Conservation (phyloP, 1,140 invertebrate species). For the Drosophila equinoxialis region DNA sequence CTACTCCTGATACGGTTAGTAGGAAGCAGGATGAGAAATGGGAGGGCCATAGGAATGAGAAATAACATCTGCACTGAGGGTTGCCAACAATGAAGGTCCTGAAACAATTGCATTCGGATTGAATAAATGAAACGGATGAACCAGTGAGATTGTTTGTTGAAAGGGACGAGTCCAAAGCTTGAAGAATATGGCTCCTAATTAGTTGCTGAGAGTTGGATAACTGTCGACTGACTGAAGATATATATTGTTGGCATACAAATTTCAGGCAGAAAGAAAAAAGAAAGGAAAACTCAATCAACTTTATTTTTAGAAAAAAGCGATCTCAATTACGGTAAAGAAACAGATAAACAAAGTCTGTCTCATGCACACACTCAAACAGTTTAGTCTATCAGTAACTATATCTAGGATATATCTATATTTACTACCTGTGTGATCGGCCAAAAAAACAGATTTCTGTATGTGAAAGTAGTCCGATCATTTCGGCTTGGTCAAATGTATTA, state of each 20-base stretch:
- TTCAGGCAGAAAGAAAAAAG: not conserved
- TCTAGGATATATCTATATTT: too few relatives aligned
- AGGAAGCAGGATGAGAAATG: too few relatives aligned
- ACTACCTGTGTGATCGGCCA: too few relatives aligned
- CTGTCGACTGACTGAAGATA: not conserved
- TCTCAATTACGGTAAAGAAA: not conserved
- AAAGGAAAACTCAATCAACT: not conserved
- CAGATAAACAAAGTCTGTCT: too few relatives aligned
- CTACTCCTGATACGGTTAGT: too few relatives aligned
- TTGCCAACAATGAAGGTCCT: constrained; percentile 9
- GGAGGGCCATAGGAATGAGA: not conserved
- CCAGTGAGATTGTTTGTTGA: not conserved
- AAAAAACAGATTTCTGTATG: not conserved
- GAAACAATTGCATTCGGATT: constrained; percentile 13
- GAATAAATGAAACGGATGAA: not conserved
- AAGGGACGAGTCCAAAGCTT: not conserved
- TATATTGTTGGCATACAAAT: too few relatives aligned
- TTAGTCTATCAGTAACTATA: too few relatives aligned
- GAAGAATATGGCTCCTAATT: constrained; percentile 3
- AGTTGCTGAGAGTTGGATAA: constrained; percentile 1
- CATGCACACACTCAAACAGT: too few relatives aligned
- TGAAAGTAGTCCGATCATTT: not conserved
- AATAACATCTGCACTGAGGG: not conserved
- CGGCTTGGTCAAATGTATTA: too few relatives aligned
- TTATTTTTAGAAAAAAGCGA: not conserved